Base-by-base conservation (phyloP, 2,113 vertebrate species). In the Himantopus leucocephalus region DNA sequence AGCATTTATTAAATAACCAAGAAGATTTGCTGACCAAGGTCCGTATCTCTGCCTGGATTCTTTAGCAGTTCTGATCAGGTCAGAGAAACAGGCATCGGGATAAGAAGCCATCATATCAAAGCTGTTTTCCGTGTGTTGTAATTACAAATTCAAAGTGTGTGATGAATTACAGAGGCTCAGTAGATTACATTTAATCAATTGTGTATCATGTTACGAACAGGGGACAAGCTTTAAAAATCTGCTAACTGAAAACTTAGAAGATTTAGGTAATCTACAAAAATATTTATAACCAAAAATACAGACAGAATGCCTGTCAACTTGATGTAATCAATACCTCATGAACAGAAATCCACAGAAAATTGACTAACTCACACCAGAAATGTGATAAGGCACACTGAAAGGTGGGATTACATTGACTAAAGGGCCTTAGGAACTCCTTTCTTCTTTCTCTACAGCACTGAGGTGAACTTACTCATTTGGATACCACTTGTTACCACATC, bases 321-420 rank as follows among this genome's bases (percentile, higher is more conserved):
- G 32, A 45, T 24, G 2, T 17, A 37, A 27, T 41, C 16, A 77
- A 53, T 90, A 39, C 10, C 1, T 47, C 13, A 18, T 39, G 7
- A 82, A 37, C 1, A 16, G 16, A 93, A 87, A 43, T 70, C 23
- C 45, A 23, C 18, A 34, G 30, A 15, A 50, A 83, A 60, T 8
- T 45, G 2, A 64, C n/a, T 60, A 37, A 32, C 12, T 50, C 23
- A 21, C 37, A 39, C 5, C 16, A 29, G 14, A 52, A 41, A 29
- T 2, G 3, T 62, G 27, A 3, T 34, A 53, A 87, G 9, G 3
- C 14, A 59, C 0, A 1, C 24, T 52, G 50, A 70, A 58, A 72
- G 1, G 14, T 56, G 12, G 12, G 7, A 45, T 87, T 85, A 19
- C 9, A 20, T 68, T 29, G 39, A 55, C 24, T 50, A 56, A 64